Evolutionary conservation across 2,113 vertebrate species (phyloP).

Genomic region (Pampusana beccarii): DNA sequence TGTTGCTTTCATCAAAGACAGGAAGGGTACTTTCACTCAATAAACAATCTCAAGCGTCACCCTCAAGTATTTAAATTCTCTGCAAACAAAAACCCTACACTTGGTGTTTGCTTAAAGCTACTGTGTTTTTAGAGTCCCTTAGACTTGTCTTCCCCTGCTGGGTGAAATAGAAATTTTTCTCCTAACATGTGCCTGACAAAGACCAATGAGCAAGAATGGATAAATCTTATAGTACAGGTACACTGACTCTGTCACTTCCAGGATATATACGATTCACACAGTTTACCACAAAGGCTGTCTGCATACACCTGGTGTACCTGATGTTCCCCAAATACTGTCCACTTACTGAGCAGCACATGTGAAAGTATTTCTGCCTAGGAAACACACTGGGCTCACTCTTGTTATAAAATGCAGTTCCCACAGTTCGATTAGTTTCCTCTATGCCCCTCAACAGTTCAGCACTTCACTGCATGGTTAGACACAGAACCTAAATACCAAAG

Average conservation of each 20-base stretch:
- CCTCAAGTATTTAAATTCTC: not conserved
- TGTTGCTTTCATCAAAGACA: not conserved
- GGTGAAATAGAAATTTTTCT: not conserved
- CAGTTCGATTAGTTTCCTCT: not conserved
- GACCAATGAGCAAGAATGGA: not conserved
- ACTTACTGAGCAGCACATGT: not conserved
- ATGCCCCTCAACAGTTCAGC: not conserved
- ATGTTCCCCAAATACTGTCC: not conserved
- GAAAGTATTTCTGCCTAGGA: not conserved
- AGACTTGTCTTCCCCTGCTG: not conserved
- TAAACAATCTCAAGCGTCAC: not conserved
- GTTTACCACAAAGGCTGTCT: not conserved
- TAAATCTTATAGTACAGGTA: not conserved
- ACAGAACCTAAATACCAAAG: not conserved
- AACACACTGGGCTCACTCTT: not conserved
- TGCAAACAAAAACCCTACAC: not conserved
- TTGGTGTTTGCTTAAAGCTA: not conserved
- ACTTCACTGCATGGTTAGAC: not conserved
- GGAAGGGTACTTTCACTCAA: not conserved
- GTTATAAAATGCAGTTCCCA: not conserved
- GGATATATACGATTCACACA: accelerated
- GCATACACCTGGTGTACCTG: not conserved
- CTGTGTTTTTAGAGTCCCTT: not conserved
- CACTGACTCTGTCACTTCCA: not conserved
- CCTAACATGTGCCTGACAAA: not conserved